These are phyloP conservation scores for Mactromeris polynyma DNA, from an alignment of 2,888 invertebrate genomes.

Conservation along the genomic window DNA sequence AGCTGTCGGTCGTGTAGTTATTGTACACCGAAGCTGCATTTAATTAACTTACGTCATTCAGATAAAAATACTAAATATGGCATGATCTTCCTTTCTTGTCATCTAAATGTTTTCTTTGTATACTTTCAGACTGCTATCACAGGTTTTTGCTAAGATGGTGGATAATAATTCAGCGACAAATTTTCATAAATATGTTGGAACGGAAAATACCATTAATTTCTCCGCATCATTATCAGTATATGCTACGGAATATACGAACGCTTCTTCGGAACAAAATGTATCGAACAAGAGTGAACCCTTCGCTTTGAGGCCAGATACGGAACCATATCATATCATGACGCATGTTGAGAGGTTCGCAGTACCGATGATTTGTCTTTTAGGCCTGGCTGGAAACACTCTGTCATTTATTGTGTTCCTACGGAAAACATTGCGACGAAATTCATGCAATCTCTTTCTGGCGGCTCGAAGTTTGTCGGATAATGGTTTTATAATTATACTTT, in stretches of 20 bases:
- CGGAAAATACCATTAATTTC: neutral
- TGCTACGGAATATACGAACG: neutral
- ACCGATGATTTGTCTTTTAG: conserved; percentile 88
- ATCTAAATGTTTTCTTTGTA: neutral
- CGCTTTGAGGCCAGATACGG: neutral
- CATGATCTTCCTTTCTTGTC: too few species aligned
- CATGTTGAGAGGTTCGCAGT: conserved; percentile 38
- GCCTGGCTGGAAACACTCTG: conserved; percentile 92
- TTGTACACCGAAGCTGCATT: too few species aligned
- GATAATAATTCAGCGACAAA: neutral
- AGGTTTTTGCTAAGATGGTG: neutral
- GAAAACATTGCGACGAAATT: conserved; percentile 91
- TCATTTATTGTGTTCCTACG: conserved; percentile 92
- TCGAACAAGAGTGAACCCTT: neutral
- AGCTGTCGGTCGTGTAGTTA: too few species aligned
- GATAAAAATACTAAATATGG: too few species aligned
- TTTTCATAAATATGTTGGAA: neutral
- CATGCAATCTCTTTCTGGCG: conserved; percentile 93
- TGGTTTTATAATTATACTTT: conserved; percentile 91
- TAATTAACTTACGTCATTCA: too few species aligned
- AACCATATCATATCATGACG: neutral
- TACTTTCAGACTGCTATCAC: neutral
- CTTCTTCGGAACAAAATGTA: neutral
- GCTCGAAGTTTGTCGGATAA: conserved; percentile 93
- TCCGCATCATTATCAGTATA: neutral